Conservation (phyloP, 2,888 invertebrate genomes). For the Pterostichus madidus region DNA sequence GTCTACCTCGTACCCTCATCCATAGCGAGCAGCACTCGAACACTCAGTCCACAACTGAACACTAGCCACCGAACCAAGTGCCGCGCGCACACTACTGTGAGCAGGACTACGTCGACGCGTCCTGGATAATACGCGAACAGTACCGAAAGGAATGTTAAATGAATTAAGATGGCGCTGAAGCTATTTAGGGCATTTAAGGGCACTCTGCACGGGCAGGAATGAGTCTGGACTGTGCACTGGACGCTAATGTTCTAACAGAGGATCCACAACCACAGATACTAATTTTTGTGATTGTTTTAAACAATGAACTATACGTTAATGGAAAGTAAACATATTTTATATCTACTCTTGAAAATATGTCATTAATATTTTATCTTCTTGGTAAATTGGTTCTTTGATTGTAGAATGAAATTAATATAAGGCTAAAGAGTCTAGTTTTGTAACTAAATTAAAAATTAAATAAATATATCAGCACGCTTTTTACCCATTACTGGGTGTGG, state of each 20-base stretch:
- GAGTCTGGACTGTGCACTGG: conserved; percentile 32
- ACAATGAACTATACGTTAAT: too few relatives aligned
- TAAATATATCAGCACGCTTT: too few relatives aligned
- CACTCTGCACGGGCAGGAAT: conserved; percentile 45
- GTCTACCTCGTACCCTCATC: conserved; percentile 17
- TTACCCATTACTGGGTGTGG: too few relatives aligned
- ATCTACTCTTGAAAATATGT: too few relatives aligned
- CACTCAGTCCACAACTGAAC: not conserved
- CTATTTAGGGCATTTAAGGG: conserved; percentile 73
- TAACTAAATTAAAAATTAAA: too few relatives aligned
- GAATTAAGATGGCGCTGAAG: conserved; percentile 72
- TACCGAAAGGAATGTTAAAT: conserved; percentile 71
- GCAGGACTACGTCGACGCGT: conserved; percentile 25
- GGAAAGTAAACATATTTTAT: too few relatives aligned
- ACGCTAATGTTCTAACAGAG: conserved; percentile 23
- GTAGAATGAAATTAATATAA: too few relatives aligned
- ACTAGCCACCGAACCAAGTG: not conserved
- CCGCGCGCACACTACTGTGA: not conserved
- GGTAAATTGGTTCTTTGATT: too few relatives aligned
- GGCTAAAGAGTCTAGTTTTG: too few relatives aligned
- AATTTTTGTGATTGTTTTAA: conserved; percentile 42
- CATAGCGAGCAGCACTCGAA: conserved; percentile 16
- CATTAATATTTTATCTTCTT: too few relatives aligned
- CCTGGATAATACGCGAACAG: conserved; percentile 63
- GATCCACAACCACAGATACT: conserved; percentile 31